Base-by-base conservation (phyloP, 2,113 vertebrate genomes). In the Lampris megalopsis region DNA sequence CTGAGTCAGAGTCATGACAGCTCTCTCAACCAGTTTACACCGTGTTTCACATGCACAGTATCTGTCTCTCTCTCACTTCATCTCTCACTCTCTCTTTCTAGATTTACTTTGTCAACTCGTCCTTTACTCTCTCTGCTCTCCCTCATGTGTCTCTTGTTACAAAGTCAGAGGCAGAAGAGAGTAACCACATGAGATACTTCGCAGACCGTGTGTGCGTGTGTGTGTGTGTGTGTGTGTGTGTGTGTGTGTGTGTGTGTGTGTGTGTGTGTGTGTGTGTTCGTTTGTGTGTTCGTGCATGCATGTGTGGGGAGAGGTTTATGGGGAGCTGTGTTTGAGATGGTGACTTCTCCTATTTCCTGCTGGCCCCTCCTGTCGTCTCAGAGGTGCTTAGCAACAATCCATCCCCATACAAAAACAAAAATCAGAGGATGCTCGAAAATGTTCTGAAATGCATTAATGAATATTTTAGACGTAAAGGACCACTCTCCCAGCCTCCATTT, bases 401-500 rank as follows among this genome's bases (percentile, higher is more conserved):
- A 74, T 85, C 83, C 81, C 82, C 83, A 88, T 53, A 71, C 84
- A 79, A 88, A 91, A 91, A 90, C 88, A 91, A 86, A 92, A 92
- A 89, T 90, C 88, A 82, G 85, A 84, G 71, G 86, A 88, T 68
- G 83, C 84, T 90, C 3, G 42, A 82, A 88, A 91, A 89, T 71
- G 68, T 85, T 89, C 68, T 80, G 80, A 88, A 91, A 88, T 83
- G 77, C 84, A 84, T 85, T 91, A 89, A 92, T 92, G 83, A 90
- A 90, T 90, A 87, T 90, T 90, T 90, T 86, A 84, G 86, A 88
- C 86, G 87, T 87, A 90, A 86, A 89, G 88, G 83, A 82, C 80
- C 81, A 84, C 90, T 88, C 85, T 88, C 71, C 89, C 87, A 75
- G 78, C 89, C 93, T 91, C 88, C 92, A 94, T 94, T 95, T 92